Evolutionary conservation across 2,797 vertebrate genomes (phyloP).

Genomic region (Molothrus aeneus): DNA sequence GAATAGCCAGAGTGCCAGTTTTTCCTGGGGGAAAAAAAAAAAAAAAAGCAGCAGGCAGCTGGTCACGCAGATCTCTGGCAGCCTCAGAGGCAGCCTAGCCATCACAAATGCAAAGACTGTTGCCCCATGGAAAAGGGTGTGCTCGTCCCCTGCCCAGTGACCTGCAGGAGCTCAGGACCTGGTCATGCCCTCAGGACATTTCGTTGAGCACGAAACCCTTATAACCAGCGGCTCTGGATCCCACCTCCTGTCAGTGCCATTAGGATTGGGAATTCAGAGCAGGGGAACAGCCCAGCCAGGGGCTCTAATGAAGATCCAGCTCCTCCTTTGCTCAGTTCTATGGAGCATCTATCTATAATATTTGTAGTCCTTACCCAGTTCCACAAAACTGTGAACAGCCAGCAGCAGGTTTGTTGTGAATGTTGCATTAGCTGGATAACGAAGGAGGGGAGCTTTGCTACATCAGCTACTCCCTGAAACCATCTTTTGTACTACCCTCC

Average conservation of each 20-base stretch:
- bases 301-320: neutral
- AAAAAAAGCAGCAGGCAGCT: neutral
- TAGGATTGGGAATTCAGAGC: neutral
- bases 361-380: neutral
- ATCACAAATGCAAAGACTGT: neutral
- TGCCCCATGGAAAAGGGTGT: neutral
- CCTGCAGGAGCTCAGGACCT: neutral
- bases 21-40: neutral
- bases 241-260: neutral
- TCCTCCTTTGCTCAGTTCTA: neutral
- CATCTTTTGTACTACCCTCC: neutral
- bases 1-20: neutral
- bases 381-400: neutral
- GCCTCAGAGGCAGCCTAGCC: neutral
- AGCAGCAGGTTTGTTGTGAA: neutral
- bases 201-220: neutral
- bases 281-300: neutral
- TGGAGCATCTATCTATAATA: neutral
- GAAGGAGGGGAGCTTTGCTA: neutral
- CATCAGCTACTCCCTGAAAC: neutral
- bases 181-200: neutral
- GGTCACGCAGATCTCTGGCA: neutral
- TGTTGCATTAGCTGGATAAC: neutral
- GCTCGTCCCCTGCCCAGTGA: neutral
- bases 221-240: neutral